These are phyloP conservation scores for Heliconius himera DNA, from an alignment of 1,140 invertebrate genomes.

Conservation along the genomic window DNA sequence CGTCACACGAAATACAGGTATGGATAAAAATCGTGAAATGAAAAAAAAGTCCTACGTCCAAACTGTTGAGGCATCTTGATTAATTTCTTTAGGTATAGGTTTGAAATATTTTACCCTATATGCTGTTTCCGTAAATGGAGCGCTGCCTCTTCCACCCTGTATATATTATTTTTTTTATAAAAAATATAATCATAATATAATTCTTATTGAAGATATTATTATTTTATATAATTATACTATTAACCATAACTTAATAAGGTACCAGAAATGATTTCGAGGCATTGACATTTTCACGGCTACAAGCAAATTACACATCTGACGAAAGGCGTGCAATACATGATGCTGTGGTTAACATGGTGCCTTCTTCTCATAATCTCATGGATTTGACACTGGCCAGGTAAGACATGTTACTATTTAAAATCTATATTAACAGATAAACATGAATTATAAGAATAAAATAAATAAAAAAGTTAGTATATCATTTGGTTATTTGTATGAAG, in stretches of 20 bases:
- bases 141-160: no score
- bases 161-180: not conserved
- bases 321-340: slow-evolving; percentile 66
- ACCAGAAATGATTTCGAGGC: slow-evolving; percentile 47
- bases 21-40: no score
- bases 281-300: slow-evolving; percentile 55
- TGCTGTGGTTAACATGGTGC: slow-evolving; percentile 58
- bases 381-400: slow-evolving; percentile 13
- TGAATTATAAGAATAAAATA: not conserved
- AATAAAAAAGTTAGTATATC: not conserved
- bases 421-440: not conserved
- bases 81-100: no score
- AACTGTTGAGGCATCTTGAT: no score
- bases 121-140: no score
- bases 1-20: no score
- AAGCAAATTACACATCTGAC: slow-evolving; percentile 55
- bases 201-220: no score
- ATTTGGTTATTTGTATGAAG: no score
- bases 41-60: no score
- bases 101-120: no score
- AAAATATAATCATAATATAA: no score
- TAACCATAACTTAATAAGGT: slow-evolving; percentile 43
- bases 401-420: not conserved
- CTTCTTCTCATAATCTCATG: slow-evolving; percentile 23
- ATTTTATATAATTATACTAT: no score